Conservation (phyloP, 2,113 vertebrate genomes). For the Siniperca chuatsi region DNA sequence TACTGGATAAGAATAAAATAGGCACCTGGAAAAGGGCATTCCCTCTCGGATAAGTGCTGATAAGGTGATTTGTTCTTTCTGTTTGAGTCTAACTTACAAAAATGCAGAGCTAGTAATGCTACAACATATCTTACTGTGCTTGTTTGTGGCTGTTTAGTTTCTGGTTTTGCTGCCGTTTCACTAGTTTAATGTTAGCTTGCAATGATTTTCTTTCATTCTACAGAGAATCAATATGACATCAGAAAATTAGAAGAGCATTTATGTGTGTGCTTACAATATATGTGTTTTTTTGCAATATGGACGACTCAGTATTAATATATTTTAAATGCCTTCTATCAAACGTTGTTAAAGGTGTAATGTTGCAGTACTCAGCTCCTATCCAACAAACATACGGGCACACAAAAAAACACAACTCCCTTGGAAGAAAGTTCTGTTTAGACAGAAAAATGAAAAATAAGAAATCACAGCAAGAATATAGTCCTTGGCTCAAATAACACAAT, state of each 20-base stretch:
- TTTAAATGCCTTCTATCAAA: neutral
- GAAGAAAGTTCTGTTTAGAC: neutral
- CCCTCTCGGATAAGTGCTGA: constrained; percentile 60
- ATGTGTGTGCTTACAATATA: neutral
- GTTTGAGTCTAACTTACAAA: constrained; percentile 42
- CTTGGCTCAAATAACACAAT: neutral
- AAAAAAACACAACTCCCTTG: neutral
- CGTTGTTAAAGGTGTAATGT: neutral
- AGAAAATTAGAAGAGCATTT: constrained; percentile 13
- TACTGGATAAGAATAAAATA: constrained; percentile 38
- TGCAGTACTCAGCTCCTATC: neutral
- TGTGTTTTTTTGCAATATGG: neutral
- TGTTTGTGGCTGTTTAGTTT: constrained; percentile 12
- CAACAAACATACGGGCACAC: neutral
- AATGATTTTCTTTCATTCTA: constrained; percentile 1
- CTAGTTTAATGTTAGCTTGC: constrained; percentile 6
- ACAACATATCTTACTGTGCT: constrained; percentile 33
- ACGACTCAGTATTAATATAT: neutral
- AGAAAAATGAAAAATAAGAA: neutral
- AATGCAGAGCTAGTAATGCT: constrained; percentile 51
- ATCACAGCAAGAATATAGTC: neutral
- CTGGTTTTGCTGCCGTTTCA: constrained; percentile 22
- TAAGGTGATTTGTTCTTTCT: constrained; percentile 23
- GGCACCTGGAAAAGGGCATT: constrained; percentile 63
- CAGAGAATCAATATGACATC: constrained; percentile 6